Evolutionary conservation across 2,113 vertebrate species (phyloP), one percentile per base, ranked within the genome.

Genomic region (Hirundichthys speculiger): DNA sequence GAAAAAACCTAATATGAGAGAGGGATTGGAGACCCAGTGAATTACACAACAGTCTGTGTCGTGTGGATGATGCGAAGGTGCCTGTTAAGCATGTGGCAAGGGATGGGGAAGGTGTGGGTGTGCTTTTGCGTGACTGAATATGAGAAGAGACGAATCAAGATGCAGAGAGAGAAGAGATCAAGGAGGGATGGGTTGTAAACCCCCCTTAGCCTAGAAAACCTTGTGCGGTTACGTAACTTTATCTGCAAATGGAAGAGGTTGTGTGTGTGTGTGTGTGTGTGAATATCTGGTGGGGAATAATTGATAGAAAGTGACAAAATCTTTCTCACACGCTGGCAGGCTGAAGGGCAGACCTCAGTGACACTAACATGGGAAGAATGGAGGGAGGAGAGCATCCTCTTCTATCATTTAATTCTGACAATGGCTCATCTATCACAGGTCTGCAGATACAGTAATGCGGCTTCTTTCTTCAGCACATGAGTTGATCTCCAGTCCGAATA

Each of bases 221-320:
- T 79, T 8, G 56, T 79, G 75, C 61, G 12, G 55, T 91, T 91
- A 91, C 85, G 79, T 86, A 91, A 91, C 73, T 10, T 16, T 54
- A 59, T 86, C 75, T 83, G 67, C 59, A 82, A 70, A 40, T 73
- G 77, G 61, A 75, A 49, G 57, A 53, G 64, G 68, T 25, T 47
- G 48, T 43, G 40, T 48, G 25, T 22, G 13, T 40, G 19, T n/a
- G 43, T 15, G 14, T 34, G 43, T 2, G 30, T 45, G n/a, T 13
- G 24, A 47, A 6, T 25, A 54, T 56, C 20, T 19, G 61, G 14
- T 38, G 52, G 63, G 73, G 67, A 56, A 41, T 60, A 82, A 77
- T 83, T 75, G 84, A 90, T 86, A 58, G 69, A 82, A 79, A 86
- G 86, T 82, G 87, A 89, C 85, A 82, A 82, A 89, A 87, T 77